Evolutionary conservation across 2,113 vertebrate genomes (phyloP), one percentile per base, ranked within the genome.

Genomic region (Tachuris rubrigastra): DNA sequence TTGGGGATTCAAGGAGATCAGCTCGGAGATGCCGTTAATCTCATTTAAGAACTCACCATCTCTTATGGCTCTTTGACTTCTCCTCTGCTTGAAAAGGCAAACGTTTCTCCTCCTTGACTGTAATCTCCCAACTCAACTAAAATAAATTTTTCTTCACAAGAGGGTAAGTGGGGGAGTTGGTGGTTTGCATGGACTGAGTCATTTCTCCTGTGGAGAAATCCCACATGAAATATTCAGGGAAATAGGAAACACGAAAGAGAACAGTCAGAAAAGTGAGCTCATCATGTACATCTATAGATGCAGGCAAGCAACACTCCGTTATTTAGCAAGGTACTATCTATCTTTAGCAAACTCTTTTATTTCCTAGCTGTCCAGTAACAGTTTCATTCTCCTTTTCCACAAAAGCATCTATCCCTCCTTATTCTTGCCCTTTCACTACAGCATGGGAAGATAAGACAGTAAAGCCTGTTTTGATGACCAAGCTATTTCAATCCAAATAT

Each of bases 111-210:
- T 74, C 42, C 4, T 0, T 90, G 67, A 63, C 71, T 80, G 33
- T 58, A 63, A 50, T 65, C 56, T 87, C 8, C 10, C 58, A 55
- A 12, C 65, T 87, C 56, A 93, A 58, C 60, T 56, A 68, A 94
- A 96, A 85, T 85, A 82, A 81, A 37, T 74, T 79, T 92, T 94
- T 37, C 31, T 85, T 76, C 49, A 52, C 27, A 69, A 58, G 25
- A 91, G 35, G 52, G 24, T 56, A 93, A 94, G 87, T 94, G 94
- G 80, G 87, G 92, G 84, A 91, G 82, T 33, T 87, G 53, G 60
- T 93, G 58, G 44, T 93, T 95, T 94, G 28, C 68, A 83, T 62
- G 63, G 42, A 82, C 69, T 95, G 87, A 91, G 83, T 89, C 89
- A 95, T 49, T 21, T 18, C 58, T 95, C 44, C 71, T 75, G 35